Evolutionary conservation across 2,797 vertebrate species (phyloP).

Genomic region (Microchirus variegatus): DNA sequence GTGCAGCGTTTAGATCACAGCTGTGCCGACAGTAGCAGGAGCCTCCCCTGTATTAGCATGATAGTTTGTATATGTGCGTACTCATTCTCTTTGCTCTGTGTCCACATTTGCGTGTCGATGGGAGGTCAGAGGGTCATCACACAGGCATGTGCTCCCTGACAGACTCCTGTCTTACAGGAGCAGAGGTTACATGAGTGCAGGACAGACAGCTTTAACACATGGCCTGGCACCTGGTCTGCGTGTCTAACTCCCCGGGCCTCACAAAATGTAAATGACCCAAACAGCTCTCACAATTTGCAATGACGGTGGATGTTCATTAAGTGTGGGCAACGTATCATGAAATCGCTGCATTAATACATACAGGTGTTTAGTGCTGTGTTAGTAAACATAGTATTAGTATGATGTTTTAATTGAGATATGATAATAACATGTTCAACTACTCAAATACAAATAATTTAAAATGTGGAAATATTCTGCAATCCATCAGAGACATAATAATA

Average conservation of each 20-base stretch:
- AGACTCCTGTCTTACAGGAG: constrained; percentile 65
- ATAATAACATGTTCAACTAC: no score
- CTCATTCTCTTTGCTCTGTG: neutral
- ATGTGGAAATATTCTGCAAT: neutral
- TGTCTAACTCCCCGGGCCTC: constrained; percentile 46
- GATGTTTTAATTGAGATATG: no score
- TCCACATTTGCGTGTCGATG: constrained; percentile 32
- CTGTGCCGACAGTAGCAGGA: constrained; percentile 38
- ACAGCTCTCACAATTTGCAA: constrained; percentile 47
- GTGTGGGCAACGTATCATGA: no score
- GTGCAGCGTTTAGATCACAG: constrained; percentile 12
- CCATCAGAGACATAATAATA: neutral
- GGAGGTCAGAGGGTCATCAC: constrained; percentile 74
- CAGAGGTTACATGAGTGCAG: constrained; percentile 73
- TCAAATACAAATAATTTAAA: no score
- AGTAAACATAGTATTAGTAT: no score
- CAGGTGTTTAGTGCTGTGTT: no score
- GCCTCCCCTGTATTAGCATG: constrained; percentile 7
- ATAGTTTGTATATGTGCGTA: neutral
- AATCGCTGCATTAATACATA: no score
- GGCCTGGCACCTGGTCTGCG: constrained; percentile 59
- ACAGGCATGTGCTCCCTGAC: constrained; percentile 77
- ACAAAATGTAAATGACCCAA: constrained; percentile 61
- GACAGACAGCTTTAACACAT: constrained; percentile 77
- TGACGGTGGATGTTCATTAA: neutral